A percentile compares a stretch with the other conserved stretches of the same genome.
These are phyloP conservation scores for Fragum sueziense DNA, from an alignment of 2,888 invertebrate genomes.

Conservation along the genomic window DNA sequence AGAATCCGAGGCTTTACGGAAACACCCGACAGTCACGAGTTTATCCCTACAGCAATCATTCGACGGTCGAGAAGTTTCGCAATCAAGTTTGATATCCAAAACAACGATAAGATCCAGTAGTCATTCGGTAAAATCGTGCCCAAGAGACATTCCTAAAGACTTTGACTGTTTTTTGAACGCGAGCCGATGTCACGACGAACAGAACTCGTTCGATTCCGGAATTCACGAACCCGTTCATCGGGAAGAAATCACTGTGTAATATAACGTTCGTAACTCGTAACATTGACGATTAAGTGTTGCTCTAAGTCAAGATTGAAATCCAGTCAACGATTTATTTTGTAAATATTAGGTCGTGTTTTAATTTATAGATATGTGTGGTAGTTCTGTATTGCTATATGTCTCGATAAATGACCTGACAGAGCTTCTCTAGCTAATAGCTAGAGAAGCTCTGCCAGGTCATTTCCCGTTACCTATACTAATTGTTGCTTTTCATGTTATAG, in stretches of 20 bases:
- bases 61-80: constrained; percentile 14
- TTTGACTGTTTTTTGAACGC: constrained; percentile 32
- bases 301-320: constrained; percentile 30
- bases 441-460: not conserved
- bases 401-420: too few relatives aligned
- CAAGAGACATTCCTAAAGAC: constrained; percentile 23
- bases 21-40: constrained; percentile 52
- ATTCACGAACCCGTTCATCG: constrained; percentile 61
- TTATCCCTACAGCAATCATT: constrained; percentile 22
- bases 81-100: not conserved
- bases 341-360: constrained; percentile 6
- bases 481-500: too few relatives aligned
- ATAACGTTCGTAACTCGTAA: not conserved
- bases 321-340: constrained; percentile 23
- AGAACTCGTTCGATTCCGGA: constrained; percentile 71
- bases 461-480: not conserved
- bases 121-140: constrained; percentile 2
- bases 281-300: not conserved
- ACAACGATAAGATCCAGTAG: not conserved
- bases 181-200: constrained; percentile 56
- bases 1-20: constrained; percentile 52
- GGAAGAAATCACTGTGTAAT: constrained; percentile 40
- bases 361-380: not conserved
- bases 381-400: not conserved
- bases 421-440: too few relatives aligned